Evolutionary conservation across 2,888 invertebrate species (phyloP).

Genomic region (Lamproptera curius): DNA sequence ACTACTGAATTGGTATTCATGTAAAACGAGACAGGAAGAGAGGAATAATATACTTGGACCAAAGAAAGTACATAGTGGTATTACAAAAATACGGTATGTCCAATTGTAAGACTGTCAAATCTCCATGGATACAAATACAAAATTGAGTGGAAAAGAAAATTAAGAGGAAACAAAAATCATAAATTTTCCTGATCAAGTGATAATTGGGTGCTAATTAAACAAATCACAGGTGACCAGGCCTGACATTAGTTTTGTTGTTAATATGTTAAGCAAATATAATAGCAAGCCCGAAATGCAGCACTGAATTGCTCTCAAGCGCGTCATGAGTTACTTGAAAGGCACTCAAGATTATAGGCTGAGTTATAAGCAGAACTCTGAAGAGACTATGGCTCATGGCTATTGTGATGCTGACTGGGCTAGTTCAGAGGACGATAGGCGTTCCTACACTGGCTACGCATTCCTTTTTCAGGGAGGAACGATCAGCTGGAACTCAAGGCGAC

Average conservation of each 20-base stretch:
- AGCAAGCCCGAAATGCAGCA: conserved; percentile 7
- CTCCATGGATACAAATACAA: conserved; percentile 14
- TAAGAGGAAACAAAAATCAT: neutral
- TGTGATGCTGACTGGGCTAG: conserved; percentile 25
- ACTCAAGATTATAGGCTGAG: conserved; percentile 17
- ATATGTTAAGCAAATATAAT: conserved; percentile 20
- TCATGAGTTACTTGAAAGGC: conserved; percentile 22
- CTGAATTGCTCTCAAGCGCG: neutral
- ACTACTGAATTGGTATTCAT: conserved; percentile 15
- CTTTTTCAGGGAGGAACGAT: too few relatives aligned
- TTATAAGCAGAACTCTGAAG: conserved; percentile 4
- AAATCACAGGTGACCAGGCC: conserved; percentile 20
- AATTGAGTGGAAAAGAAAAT: conserved; percentile 17
- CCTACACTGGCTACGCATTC: too few relatives aligned
- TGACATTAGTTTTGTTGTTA: conserved; percentile 18
- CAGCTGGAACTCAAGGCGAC: conserved; percentile 24
- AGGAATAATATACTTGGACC: neutral
- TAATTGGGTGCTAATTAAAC: conserved; percentile 18
- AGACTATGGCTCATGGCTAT: conserved; percentile 15
- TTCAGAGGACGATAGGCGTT: conserved; percentile 12
- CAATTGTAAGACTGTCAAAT: neutral
- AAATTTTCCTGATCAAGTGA: neutral
- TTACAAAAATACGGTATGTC: neutral
- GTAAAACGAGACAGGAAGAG: neutral
- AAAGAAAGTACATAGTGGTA: neutral